These are phyloP conservation scores for Gisinianus flammeolus DNA, from an alignment of 2,888 invertebrate genomes.

Conservation along the genomic window DNA sequence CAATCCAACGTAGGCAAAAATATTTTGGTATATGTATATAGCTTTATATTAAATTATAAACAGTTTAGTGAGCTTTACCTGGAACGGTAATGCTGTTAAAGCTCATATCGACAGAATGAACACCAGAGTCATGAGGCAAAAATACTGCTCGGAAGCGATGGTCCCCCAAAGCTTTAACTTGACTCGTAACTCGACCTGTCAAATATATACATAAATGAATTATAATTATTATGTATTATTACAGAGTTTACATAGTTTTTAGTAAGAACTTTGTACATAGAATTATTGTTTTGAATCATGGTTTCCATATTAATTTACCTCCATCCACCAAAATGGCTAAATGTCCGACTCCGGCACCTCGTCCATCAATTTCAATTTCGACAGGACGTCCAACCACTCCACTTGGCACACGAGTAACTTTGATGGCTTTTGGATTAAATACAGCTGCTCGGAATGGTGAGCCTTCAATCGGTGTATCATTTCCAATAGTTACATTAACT, in stretches of 20 bases:
- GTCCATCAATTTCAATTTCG: constrained; percentile 94
- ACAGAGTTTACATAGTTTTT: too few species aligned
- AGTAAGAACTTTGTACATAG: too few species aligned
- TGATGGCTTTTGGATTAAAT: constrained; percentile 53
- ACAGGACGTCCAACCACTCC: constrained; percentile 89
- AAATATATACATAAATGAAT: too few species aligned
- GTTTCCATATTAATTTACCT: constrained; percentile 66
- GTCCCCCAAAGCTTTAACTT: constrained; percentile 86
- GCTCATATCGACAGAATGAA: constrained; percentile 89
- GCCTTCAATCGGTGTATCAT: constrained; percentile 61
- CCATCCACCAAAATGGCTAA: constrained; percentile 94
- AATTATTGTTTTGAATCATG: too few species aligned
- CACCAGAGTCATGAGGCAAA: constrained; percentile 83
- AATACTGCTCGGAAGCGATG: constrained; percentile 93
- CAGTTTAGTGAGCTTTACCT: constrained; percentile 67
- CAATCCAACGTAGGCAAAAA: not conserved
- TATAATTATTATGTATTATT: too few species aligned
- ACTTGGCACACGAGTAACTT: constrained; percentile 82
- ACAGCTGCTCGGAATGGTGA: constrained; percentile 62
- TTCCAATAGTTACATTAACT: constrained; percentile 66
- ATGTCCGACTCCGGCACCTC: constrained; percentile 94
- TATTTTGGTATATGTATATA: too few species aligned
- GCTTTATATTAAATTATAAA: not conserved
- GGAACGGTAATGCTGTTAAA: constrained; percentile 91
- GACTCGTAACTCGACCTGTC: constrained; percentile 80